A percentile compares a stretch with the other conserved stretches of the same genome.
Evolutionary conservation across 2,113 vertebrate species (phyloP).

Genomic region (Amazona vittata): DNA sequence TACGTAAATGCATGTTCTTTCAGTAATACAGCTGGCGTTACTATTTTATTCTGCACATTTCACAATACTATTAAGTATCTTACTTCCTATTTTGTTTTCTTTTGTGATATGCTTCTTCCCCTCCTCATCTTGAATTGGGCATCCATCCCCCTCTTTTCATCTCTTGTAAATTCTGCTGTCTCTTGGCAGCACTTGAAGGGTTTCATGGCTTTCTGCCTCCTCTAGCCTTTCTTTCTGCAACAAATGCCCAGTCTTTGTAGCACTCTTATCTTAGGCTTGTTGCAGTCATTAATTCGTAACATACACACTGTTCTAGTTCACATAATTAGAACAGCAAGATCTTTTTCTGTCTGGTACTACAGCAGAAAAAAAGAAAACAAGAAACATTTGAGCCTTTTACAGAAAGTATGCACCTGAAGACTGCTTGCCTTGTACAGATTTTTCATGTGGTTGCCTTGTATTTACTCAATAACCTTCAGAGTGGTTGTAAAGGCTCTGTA

Average conservation of each 20-base stretch:
- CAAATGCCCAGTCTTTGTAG: not conserved
- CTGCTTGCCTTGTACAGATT: not conserved
- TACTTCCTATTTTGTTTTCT: not conserved
- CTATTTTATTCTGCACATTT: not conserved
- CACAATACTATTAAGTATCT: not conserved
- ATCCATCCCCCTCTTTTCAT: conserved; percentile 2
- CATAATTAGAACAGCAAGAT: not conserved
- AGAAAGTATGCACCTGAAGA: not conserved
- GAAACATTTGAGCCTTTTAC: not conserved
- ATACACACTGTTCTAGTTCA: not conserved
- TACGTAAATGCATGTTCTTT: not conserved
- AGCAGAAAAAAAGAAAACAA: not conserved
- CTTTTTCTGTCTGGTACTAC: not conserved
- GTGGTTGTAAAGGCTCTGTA: not conserved
- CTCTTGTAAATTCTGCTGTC: not conserved
- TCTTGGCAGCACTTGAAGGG: conserved; percentile 31
- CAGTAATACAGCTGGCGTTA: not conserved
- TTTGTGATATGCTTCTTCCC: not conserved
- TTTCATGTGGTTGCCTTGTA: not conserved
- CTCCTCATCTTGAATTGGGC: not conserved
- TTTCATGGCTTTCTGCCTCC: conserved; percentile 10
- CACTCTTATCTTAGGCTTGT: not conserved
- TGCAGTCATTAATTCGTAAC: not conserved
- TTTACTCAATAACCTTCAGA: not conserved
- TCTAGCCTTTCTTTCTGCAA: not conserved